Evolutionary conservation across 2,113 vertebrate species (phyloP), one percentile per base, ranked within the genome.

Genomic region (Thryonomys swinderianus): DNA sequence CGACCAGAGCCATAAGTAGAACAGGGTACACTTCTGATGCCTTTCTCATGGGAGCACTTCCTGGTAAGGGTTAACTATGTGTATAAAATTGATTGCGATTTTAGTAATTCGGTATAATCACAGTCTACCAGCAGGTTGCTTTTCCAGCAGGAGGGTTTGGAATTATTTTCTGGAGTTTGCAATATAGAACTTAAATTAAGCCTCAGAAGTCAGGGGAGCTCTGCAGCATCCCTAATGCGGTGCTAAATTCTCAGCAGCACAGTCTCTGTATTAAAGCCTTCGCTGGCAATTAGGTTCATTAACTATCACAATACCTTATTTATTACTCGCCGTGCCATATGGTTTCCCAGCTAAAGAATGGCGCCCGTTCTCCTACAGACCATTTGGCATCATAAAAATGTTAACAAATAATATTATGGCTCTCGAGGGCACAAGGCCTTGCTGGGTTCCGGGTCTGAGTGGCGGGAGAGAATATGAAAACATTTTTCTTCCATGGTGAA

Each of bases 181-280:
- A 99, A 99, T 99, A 98, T 98, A 99, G 98, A 99, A 99, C 98
- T 99, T 99, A 99, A 99, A 99, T 99, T 99, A 99, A 99, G 98
- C 98, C 98, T 99, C 98, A 99, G 98, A 99, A 99, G 98, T 99
- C 98, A 98, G 98, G 98, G 98, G 98, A 98, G 98, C 98, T 98
- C 98, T 95, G 89, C 98, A 97, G 98, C 98, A 98, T 99, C 98
- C 98, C 98, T 99, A 98, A 99, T 99, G 98, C 92, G 98, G 98
- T 98, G 98, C 98, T 99, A 99, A 99, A 99, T 99, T 98, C 98
- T 99, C 98, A 98, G 98, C 98, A 98, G 98, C 98, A 98, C 98
- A 98, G 98, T 98, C 98, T 97, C 98, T 95, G 98, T 98, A 98
- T 99, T 98, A 98, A 98, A 99, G 98, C 98, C 98, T 99, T 98